Conservation (phyloP, 92 coral and sea anemone species). For the Phenganax subtilis region DNA sequence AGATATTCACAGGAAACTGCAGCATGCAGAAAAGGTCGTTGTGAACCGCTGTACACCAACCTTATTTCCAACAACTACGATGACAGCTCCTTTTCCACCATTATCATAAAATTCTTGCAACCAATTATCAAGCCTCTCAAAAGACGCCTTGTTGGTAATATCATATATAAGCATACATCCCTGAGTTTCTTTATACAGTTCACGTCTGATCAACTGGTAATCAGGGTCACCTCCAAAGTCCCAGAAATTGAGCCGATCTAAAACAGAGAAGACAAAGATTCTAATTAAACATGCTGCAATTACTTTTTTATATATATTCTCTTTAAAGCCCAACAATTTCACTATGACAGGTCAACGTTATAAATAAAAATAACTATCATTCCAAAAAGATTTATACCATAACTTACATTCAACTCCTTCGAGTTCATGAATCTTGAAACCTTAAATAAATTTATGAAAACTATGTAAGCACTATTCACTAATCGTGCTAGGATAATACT, state of each 20-base stretch:
- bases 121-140: constrained; percentile 82
- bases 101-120: constrained; percentile 71
- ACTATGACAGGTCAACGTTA: not conserved
- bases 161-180: constrained; percentile 89
- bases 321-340: not conserved
- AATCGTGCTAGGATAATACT: not conserved
- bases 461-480: not conserved
- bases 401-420: constrained; percentile 80
- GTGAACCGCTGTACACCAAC: constrained; percentile 26
- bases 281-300: too few species aligned
- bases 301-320: too few species aligned
- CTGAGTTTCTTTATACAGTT: constrained; percentile 88
- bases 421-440: constrained; percentile 85
- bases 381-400: not conserved
- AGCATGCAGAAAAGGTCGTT: not conserved
- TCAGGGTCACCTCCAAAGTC: constrained; percentile 97
- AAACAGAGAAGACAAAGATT: not conserved
- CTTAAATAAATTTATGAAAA: constrained; percentile 31
- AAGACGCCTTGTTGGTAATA: constrained; percentile 77
- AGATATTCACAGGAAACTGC: not conserved
- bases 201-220: constrained; percentile 78
- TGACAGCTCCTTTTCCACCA: constrained; percentile 71
- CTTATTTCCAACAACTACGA: constrained; percentile 92
- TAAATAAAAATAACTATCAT: not conserved
- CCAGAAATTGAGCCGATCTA: constrained; percentile 93